These are phyloP conservation scores for Eolophus roseicapilla DNA, from an alignment of 2,113 vertebrate genomes.

Conservation along the genomic window DNA sequence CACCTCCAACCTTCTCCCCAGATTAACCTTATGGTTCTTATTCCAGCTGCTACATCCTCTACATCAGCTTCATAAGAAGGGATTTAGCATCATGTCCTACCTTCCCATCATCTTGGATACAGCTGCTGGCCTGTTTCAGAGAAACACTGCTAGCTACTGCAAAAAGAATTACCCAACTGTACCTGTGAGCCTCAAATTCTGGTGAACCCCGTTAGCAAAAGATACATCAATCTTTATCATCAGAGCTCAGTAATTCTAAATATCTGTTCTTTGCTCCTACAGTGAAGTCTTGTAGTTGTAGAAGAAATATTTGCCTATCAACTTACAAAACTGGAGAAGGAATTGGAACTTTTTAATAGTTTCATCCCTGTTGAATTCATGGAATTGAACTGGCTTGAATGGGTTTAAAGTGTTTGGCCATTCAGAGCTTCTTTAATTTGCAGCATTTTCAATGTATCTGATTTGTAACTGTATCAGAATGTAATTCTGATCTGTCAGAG, in stretches of 20 bases:
- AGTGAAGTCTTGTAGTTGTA: neutral
- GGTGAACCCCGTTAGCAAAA: neutral
- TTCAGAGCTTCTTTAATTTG: neutral
- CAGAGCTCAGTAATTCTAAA: neutral
- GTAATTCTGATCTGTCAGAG: neutral
- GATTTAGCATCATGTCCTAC: neutral
- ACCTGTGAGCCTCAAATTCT: no score
- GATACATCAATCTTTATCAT: rapidly evolving
- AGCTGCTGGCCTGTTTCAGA: neutral
- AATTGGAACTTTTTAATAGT: neutral
- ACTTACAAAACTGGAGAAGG: neutral
- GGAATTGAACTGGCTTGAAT: neutral
- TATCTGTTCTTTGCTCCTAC: neutral
- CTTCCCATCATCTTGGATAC: neutral
- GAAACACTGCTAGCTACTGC: neutral
- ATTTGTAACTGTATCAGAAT: neutral
- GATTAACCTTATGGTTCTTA: neutral
- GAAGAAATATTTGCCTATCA: neutral
- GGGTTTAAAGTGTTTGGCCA: neutral
- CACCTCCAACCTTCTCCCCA: neutral
- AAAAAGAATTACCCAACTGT: neutral
- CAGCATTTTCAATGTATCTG: neutral
- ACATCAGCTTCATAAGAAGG: neutral
- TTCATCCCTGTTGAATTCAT: neutral
- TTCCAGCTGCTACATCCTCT: neutral